A percentile compares a stretch with the other conserved stretches of the same genome.
Conservation (phyloP, 2,797 vertebrate species). For the Pangasius sanitwongsei region DNA sequence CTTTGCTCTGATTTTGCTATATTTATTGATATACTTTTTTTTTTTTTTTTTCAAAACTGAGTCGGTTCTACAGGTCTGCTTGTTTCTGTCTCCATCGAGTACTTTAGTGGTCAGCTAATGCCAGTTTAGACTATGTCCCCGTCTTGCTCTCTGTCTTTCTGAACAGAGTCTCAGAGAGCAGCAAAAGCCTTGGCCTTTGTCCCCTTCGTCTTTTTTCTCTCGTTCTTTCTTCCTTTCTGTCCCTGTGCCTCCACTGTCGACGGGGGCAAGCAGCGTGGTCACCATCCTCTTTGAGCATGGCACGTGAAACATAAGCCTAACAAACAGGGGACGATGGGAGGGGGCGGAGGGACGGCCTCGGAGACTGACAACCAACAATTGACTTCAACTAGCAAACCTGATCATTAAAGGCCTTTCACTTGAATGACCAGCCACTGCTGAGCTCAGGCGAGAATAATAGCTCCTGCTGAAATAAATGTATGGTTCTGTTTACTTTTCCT, state of each 20-base stretch:
- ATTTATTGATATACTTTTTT: no score
- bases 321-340: slow-evolving; percentile 62
- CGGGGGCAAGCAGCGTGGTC: slow-evolving; percentile 68
- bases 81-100: neutral
- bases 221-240: slow-evolving; percentile 38
- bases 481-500: slow-evolving; percentile 58
- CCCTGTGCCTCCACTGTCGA: slow-evolving; percentile 40
- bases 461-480: slow-evolving; percentile 59
- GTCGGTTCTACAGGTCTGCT: neutral
- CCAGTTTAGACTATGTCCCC: slow-evolving; percentile 21
- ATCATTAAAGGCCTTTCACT: slow-evolving; percentile 80
- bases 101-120: neutral
- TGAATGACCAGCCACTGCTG: slow-evolving; percentile 74
- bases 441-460: slow-evolving; percentile 61
- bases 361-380: slow-evolving; percentile 81
- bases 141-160: neutral
- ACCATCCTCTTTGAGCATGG: slow-evolving; percentile 66
- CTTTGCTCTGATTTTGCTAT: neutral
- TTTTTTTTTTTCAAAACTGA: neutral
- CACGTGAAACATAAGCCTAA: slow-evolving; percentile 62
- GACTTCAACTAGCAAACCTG: slow-evolving; percentile 74
- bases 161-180: slow-evolving; percentile 8
- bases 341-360: slow-evolving; percentile 64
- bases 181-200: slow-evolving; percentile 37
- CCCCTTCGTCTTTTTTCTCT: slow-evolving; percentile 5